Conservation (phyloP, 2,797 vertebrate genomes). For the Luscinia megarhynchos region DNA sequence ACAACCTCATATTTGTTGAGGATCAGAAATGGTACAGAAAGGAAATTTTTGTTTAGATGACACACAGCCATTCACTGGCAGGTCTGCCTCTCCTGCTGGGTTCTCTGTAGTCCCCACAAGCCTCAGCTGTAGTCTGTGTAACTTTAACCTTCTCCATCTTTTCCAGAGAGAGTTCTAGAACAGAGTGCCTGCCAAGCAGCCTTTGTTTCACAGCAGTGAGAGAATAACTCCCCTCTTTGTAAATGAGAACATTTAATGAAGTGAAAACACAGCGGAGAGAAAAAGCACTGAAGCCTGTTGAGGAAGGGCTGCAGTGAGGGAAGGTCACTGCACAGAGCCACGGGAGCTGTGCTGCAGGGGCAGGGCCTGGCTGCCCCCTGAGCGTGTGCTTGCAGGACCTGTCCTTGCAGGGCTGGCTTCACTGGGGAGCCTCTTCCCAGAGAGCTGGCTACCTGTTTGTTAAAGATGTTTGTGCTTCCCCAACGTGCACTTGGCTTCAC, state of each 20-base stretch:
- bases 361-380: background rate
- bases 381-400: background rate
- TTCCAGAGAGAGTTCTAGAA: background rate
- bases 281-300: background rate
- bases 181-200: background rate
- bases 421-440: background rate
- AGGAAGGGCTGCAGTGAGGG: background rate
- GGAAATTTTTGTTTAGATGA: background rate
- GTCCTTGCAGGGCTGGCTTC: background rate
- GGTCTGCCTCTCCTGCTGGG: background rate
- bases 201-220: conserved; percentile 12
- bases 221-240: conserved; percentile 12
- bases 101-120: background rate
- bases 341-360: background rate
- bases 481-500: background rate
- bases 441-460: background rate
- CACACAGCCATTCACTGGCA: background rate
- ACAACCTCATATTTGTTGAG: background rate
- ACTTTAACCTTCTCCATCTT: background rate
- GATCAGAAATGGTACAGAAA: background rate
- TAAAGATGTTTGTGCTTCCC: background rate
- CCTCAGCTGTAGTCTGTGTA: background rate
- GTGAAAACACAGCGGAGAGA: background rate
- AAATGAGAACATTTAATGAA: conserved; percentile 23
- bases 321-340: background rate